phyloP scores from a whole-genome alignment of 2,113 vertebrate genomes.

The Mesoclemmys tuberculata region DNA sequence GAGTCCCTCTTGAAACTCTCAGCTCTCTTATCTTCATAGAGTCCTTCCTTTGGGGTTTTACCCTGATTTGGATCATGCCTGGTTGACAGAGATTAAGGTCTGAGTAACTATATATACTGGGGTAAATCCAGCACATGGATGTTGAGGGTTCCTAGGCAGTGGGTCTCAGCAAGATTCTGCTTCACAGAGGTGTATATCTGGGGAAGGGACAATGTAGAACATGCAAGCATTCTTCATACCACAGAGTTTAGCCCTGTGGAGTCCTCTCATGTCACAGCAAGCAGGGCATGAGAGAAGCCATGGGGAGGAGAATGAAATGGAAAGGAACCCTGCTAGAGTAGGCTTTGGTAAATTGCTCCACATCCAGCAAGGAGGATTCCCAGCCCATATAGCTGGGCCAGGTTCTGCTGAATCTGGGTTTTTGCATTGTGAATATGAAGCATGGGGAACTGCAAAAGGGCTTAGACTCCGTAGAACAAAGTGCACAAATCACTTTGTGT shows the following conservation, averaged over 20 bases:
- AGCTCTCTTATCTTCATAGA: not conserved
- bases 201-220: not conserved
- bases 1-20: not conserved
- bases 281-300: not conserved
- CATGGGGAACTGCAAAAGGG: not conserved
- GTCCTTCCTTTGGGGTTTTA: not conserved
- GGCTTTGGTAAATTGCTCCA: not conserved
- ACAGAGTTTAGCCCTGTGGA: not conserved
- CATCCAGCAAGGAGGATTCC: not conserved
- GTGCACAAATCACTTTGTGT: not conserved
- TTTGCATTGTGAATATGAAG: not conserved
- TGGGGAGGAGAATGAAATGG: not conserved
- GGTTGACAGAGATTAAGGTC: not conserved
- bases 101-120: not conserved
- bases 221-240: not conserved
- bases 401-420: not conserved
- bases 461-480: not conserved
- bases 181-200: not conserved
- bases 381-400: not conserved
- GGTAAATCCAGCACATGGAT: not conserved
- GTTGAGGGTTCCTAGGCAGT: not conserved
- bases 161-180: not conserved
- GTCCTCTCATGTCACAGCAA: not conserved
- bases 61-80: not conserved
- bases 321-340: not conserved